phyloP scores from a whole-genome alignment of 2,113 vertebrate genomes.

The Suncus etruscus region DNA sequence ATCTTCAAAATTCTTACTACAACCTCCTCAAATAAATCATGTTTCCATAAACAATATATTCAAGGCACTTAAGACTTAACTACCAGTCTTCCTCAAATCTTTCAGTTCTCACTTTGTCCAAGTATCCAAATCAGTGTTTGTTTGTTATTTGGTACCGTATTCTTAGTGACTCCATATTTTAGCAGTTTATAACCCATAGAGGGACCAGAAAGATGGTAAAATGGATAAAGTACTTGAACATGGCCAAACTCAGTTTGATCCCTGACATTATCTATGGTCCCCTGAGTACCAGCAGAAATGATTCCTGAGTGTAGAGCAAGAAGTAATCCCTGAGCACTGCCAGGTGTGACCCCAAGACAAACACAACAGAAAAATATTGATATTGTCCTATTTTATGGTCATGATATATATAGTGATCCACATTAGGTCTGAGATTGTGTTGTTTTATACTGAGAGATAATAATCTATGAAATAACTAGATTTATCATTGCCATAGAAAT shows the following conservation, averaged over 20 bases:
- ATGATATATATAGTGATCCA: background rate
- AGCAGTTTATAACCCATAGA: conserved; percentile 31
- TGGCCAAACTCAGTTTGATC: too few species aligned
- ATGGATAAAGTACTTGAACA: too few species aligned
- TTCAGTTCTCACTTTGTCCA: background rate
- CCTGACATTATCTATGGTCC: too few species aligned
- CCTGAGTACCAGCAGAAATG: too few species aligned
- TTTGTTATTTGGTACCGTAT: background rate
- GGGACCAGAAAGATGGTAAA: background rate
- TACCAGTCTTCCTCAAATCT: background rate
- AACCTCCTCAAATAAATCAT: background rate
- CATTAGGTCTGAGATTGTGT: background rate
- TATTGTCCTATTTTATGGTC: conserved; percentile 20
- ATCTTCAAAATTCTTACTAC: background rate
- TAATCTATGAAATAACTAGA: conserved; percentile 56
- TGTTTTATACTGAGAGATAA: conserved; percentile 48
- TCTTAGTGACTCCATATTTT: background rate
- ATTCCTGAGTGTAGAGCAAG: too few species aligned
- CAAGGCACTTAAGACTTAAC: background rate
- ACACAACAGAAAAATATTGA: background rate
- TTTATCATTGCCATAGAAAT: background rate
- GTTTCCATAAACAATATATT: background rate
- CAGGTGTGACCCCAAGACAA: too few species aligned
- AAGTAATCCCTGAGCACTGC: too few species aligned
- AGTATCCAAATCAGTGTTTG: background rate